These are phyloP conservation scores for Prostheceraeus crozeri DNA, from an alignment of 2,888 invertebrate species.

Conservation along the genomic window DNA sequence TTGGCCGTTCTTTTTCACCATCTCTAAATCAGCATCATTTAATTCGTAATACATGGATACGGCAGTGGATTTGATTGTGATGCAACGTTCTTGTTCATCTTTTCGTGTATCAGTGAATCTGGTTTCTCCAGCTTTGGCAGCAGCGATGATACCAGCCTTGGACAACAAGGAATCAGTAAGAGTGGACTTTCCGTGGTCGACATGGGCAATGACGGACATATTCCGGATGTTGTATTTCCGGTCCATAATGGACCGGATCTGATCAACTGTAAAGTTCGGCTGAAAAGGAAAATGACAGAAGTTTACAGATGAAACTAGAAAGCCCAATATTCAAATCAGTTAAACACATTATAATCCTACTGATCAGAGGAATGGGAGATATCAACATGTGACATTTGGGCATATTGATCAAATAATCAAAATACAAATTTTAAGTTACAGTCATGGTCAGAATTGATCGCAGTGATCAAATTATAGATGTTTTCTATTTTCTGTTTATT, in stretches of 20 bases:
- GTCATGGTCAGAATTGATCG: no score
- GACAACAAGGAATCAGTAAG: constrained; percentile 97
- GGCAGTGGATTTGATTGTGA: constrained; percentile 99
- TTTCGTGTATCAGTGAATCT: constrained; percentile 98
- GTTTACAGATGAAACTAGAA: no score
- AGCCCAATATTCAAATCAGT: no score
- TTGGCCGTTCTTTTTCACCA: constrained; percentile 71
- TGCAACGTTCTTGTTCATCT: constrained; percentile 99
- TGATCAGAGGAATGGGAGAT: no score
- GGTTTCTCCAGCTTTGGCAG: constrained; percentile 95
- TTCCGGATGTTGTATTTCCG: constrained; percentile 98
- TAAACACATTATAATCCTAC: no score
- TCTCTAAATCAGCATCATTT: constrained; percentile 81
- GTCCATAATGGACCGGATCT: constrained; percentile 73
- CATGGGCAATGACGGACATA: constrained; percentile 99
- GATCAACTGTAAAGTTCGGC: constrained; percentile 42
- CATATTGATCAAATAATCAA: no score
- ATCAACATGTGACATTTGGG: no score
- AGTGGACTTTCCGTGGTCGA: constrained; percentile 99
- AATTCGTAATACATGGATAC: constrained; percentile 99
- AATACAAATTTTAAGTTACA: no score
- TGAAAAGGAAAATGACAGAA: constrained; percentile 28
- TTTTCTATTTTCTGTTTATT: no score
- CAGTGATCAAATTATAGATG: no score
- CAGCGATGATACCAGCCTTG: constrained; percentile 98